These are phyloP conservation scores for Lethrus apterus DNA, from an alignment of 1,140 invertebrate genomes.

Conservation along the genomic window DNA sequence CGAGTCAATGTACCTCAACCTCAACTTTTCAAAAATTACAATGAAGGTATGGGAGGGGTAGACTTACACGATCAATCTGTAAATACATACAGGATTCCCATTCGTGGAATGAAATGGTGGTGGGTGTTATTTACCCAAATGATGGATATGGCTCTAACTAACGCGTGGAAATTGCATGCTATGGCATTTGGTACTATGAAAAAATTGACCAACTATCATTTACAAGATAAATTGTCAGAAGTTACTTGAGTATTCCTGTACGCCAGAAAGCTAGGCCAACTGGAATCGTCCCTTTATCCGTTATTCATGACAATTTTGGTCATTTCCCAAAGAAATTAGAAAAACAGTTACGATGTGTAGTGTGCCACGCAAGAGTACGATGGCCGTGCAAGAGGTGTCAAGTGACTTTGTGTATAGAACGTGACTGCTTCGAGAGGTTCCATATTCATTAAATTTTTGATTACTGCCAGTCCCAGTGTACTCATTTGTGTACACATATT, in stretches of 20 bases:
- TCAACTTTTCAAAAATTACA: slow-evolving; percentile 12
- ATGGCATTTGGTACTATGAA: not conserved
- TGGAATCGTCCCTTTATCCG: not conserved
- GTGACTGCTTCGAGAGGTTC: no score
- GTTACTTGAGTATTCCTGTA: not conserved
- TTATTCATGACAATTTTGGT: not conserved
- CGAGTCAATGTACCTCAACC: slow-evolving; percentile 12
- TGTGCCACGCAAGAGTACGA: no score
- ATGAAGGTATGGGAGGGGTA: slow-evolving; percentile 22
- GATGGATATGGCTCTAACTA: not conserved
- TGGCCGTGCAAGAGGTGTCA: no score
- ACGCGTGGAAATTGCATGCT: slow-evolving; percentile 5
- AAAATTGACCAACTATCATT: not conserved
- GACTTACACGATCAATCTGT: slow-evolving; percentile 24
- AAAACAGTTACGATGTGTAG: slow-evolving; percentile 2
- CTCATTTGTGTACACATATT: no score
- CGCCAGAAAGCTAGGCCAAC: not conserved
- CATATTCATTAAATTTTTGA: no score
- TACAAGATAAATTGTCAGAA: not conserved
- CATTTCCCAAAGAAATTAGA: slow-evolving; percentile 7
- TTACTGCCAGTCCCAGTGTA: no score
- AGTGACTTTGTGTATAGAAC: no score
- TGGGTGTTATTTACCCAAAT: slow-evolving; percentile 16
- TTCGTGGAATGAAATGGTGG: slow-evolving; percentile 27
- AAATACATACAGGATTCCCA: slow-evolving; percentile 20